Conservation (phyloP, 2,797 vertebrate genomes). For the Enteromius treurensis region DNA sequence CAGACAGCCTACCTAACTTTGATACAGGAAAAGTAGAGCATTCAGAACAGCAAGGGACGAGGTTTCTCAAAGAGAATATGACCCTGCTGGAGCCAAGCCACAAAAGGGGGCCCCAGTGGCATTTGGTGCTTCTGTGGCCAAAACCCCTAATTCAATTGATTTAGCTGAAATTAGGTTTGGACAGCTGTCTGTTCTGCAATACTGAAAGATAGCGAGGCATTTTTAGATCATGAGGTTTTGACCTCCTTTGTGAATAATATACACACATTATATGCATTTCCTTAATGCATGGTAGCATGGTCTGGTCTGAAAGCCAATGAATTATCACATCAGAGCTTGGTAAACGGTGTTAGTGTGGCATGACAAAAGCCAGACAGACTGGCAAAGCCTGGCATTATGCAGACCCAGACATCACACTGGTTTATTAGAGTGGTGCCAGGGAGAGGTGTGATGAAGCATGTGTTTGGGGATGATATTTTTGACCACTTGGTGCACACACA, state of each 20-base stretch:
- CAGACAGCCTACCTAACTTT: background rate
- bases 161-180: conserved; percentile 37
- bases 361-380: conserved; percentile 34
- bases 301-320: conserved; percentile 15
- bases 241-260: background rate
- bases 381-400: conserved; percentile 29
- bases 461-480: conserved; percentile 17
- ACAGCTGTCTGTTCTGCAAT: conserved; percentile 42
- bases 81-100: conserved; percentile 2
- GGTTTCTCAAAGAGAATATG: conserved; percentile 25
- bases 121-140: background rate
- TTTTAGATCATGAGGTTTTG: conserved; percentile 22
- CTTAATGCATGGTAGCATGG: conserved; percentile 24
- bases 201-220: conserved; percentile 8
- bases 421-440: conserved; percentile 42
- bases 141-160: conserved; percentile 49
- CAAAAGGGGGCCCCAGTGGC: conserved; percentile 13
- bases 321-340: conserved; percentile 26
- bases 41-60: background rate
- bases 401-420: conserved; percentile 44
- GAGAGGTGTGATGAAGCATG: conserved; percentile 37
- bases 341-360: conserved; percentile 36
- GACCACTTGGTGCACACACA: conserved; percentile 4
- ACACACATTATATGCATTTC: background rate
- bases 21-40: conserved; percentile 17